Evolutionary conservation across 2,113 vertebrate species (phyloP).

Genomic region (Herpailurus yagouaroundi): DNA sequence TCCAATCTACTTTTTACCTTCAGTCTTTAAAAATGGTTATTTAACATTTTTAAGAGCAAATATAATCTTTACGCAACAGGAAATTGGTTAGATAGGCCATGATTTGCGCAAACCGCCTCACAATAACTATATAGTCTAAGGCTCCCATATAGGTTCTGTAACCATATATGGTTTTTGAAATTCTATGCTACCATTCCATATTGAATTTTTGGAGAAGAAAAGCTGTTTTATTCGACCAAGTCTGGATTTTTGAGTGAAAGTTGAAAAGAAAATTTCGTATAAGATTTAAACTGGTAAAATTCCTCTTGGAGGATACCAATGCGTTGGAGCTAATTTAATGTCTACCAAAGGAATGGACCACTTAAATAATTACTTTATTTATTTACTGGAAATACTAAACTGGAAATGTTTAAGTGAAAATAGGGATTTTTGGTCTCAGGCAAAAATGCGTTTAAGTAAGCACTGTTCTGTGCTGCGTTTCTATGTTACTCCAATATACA

Average conservation of each 20-base stretch:
- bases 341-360: not conserved
- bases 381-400: slow-evolving; percentile 40
- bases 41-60: slow-evolving; percentile 71
- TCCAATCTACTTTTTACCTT: slow-evolving; percentile 70
- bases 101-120: slow-evolving; percentile 59
- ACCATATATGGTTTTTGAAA: slow-evolving; percentile 76
- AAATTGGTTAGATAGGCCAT: slow-evolving; percentile 76
- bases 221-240: not conserved
- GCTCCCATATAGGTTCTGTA: slow-evolving; percentile 49
- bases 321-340: slow-evolving; percentile 47
- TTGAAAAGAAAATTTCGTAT: not conserved
- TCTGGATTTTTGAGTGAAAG: slow-evolving; percentile 53
- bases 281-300: slow-evolving; percentile 38
- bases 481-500: not conserved
- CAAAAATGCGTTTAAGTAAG: not conserved
- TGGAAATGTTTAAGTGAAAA: slow-evolving; percentile 21
- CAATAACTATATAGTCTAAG: slow-evolving; percentile 66
- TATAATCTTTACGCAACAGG: slow-evolving; percentile 67
- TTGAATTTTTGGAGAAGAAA: slow-evolving; percentile 54
- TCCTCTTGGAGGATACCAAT: not conserved
- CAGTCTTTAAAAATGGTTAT: slow-evolving; percentile 63
- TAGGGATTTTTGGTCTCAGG: slow-evolving; percentile 2
- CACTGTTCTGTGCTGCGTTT: not conserved
- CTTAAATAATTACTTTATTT: slow-evolving; percentile 6
- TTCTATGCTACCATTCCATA: slow-evolving; percentile 54